These are phyloP conservation scores for Taenioides sp. DNA, from an alignment of 2,797 vertebrate species.

Conservation along the genomic window DNA sequence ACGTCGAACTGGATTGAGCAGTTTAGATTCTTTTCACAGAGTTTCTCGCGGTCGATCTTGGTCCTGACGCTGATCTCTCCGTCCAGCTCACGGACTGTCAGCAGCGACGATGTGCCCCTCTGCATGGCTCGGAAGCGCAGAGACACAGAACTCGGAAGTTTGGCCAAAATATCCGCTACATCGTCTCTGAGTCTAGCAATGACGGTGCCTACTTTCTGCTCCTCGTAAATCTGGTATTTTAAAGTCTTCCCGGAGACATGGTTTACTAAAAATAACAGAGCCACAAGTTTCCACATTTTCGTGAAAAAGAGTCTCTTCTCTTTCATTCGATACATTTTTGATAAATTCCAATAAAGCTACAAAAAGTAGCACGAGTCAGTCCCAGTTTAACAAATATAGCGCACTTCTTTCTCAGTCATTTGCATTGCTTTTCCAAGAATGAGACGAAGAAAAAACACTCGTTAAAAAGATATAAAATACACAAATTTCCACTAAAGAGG, in stretches of 20 bases:
- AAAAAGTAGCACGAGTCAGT: conserved; percentile 19
- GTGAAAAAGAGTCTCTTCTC: conserved; percentile 56
- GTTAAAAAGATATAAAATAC: conserved; percentile 20
- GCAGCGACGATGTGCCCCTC: conserved; percentile 82
- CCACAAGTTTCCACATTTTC: conserved; percentile 64
- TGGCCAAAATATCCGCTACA: conserved; percentile 86
- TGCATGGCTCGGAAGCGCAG: conserved; percentile 93
- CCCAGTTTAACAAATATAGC: conserved; percentile 46
- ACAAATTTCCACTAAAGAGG: conserved; percentile 29
- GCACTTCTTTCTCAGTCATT: conserved; percentile 28
- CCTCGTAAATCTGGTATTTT: conserved; percentile 93
- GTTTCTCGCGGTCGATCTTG: conserved; percentile 93
- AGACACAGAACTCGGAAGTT: conserved; percentile 85
- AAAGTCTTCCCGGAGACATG: conserved; percentile 82
- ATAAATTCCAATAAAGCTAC: conserved; percentile 11
- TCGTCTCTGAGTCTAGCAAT: conserved; percentile 90
- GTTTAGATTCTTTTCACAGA: conserved; percentile 93
- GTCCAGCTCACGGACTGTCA: conserved; percentile 88
- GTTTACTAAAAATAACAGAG: conserved; percentile 56
- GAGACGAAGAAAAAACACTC: conserved; percentile 6
- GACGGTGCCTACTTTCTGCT: conserved; percentile 90
- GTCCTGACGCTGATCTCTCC: conserved; percentile 93
- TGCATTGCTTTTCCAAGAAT: conserved; percentile 46
- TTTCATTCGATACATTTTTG: conserved; percentile 42
- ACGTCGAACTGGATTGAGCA: conserved; percentile 97